Percentiles rank a stretch among this genome's conserved stretches.
Conservation (phyloP, 2,888 invertebrate genomes). For the Diloba caeruleocephala region DNA sequence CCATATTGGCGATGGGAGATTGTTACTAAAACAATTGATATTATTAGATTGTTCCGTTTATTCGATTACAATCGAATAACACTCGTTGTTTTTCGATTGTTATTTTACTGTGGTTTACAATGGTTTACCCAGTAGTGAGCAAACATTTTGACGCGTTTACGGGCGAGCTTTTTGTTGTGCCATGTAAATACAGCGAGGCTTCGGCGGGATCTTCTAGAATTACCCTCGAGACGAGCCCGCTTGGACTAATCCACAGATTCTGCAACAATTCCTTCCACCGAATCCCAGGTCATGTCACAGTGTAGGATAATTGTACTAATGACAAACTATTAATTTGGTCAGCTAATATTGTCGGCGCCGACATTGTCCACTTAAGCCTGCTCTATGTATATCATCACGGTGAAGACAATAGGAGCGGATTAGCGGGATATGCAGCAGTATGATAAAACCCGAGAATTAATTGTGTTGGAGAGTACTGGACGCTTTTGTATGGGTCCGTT, state of each 20-base stretch:
- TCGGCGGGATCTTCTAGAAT: no score
- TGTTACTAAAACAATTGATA: no score
- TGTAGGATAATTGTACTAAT: constrained; percentile 50
- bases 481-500: constrained; percentile 25
- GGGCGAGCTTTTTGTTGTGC: no score
- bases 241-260: constrained; percentile 8
- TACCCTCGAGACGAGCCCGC: no score
- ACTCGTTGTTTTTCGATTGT: no score
- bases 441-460: constrained; percentile 55
- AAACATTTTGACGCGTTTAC: no score
- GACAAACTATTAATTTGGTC: constrained; percentile 55
- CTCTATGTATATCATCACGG: constrained; percentile 42
- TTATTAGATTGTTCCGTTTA: no score
- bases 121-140: no score
- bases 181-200: no score
- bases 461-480: constrained; percentile 31
- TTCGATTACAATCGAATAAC: no score
- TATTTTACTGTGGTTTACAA: no score
- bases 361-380: constrained; percentile 47
- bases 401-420: constrained; percentile 50
- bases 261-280: constrained; percentile 25
- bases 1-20: no score
- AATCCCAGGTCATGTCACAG: constrained; percentile 35
- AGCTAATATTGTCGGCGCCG: constrained; percentile 47
- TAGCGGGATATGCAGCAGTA: constrained; percentile 46